Evolutionary conservation across 1,140 invertebrate genomes (phyloP), one percentile per base, ranked within the genome.

Genomic region (Mamestra configurata): DNA sequence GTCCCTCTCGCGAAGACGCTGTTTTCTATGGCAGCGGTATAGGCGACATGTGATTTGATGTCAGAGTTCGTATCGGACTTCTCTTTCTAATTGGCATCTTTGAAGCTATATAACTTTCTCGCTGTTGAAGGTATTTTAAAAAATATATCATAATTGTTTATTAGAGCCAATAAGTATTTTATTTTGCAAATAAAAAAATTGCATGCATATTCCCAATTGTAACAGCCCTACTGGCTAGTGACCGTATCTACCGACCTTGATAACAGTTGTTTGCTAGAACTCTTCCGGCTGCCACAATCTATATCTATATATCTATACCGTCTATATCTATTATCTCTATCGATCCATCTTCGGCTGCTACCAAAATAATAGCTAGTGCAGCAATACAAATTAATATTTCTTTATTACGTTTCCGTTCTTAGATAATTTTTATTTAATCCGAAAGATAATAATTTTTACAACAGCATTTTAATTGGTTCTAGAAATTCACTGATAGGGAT

Each of bases 191-290:
- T n/a, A n/a, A n/a, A n/a, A n/a, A n/a, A n/a, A n/a, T n/a, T n/a
- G n/a, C n/a, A n/a, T n/a, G n/a, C n/a, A n/a, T n/a, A n/a, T n/a
- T n/a, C n/a, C n/a, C 8, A 15, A n/a, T n/a, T n/a, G n/a, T 61
- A n/a, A 61, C 31, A 64, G 31, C 59, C 59, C 59, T 64, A 64
- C 10, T 24, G 53, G 10, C 22, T 7, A 55, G 18, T 57, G 64
- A 46, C 64, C 37, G 37, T 68, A 68, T 46, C 37, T 43, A 68
- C 8, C 64, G 64, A 46, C 64, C 64, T 68, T 68, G 59, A 64
- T 64, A 64, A 64, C 64, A 46, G 37, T 70, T 70, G 66, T 70
- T 70, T 70, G 22, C 66, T 70, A 49, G 40, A 70, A 70, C 40
- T 70, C 66, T 70, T 70, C 66, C 66, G 66, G 40, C 66, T 70